Conservation (phyloP, 2,113 vertebrate species). For the Spilogale gracilis region DNA sequence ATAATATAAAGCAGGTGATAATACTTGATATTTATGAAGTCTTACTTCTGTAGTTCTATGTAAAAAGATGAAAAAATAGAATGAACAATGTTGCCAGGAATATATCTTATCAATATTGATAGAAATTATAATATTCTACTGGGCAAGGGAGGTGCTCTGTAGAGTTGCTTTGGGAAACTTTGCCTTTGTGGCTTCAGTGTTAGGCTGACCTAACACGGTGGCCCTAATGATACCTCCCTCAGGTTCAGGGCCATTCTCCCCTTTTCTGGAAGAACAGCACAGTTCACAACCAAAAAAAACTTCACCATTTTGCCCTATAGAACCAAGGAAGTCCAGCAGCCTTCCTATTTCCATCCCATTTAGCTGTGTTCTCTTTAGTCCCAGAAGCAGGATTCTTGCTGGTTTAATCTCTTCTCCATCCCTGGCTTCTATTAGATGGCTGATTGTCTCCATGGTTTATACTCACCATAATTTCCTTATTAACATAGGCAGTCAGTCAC, state of each 20-base stretch:
- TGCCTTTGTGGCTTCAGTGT: background rate
- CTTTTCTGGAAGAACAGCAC: background rate
- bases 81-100: background rate
- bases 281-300: background rate
- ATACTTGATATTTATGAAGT: conserved; percentile 1
- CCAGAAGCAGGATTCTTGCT: background rate
- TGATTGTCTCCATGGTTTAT: background rate
- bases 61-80: background rate
- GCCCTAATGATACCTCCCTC: background rate
- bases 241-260: background rate
- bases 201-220: background rate
- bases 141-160: fast-evolving
- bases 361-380: background rate
- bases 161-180: background rate
- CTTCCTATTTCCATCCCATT: background rate
- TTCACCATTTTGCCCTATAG: background rate
- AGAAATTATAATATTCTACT: background rate
- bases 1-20: background rate
- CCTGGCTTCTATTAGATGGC: background rate
- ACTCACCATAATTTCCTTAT: background rate
- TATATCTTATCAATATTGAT: background rate
- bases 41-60: background rate
- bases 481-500: background rate
- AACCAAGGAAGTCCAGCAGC: background rate
- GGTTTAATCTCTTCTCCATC: background rate